A percentile compares a stretch with the other conserved stretches of the same genome.
phyloP scores from a whole-genome alignment of 2,113 vertebrate species.

The Acanthisitta chloris region DNA sequence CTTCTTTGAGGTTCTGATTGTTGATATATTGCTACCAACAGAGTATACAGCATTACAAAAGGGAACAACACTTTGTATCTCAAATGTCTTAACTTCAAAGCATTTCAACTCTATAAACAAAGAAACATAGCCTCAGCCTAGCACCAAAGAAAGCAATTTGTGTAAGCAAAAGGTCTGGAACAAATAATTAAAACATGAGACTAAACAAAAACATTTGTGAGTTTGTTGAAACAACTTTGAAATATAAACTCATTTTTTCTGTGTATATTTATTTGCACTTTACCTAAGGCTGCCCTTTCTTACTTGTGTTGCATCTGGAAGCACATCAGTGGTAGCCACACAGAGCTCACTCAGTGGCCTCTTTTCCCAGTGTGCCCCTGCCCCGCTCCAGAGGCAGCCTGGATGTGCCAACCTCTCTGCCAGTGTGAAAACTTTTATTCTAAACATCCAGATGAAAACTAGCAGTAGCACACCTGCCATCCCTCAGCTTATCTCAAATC shows the following conservation, averaged over 20 bases:
- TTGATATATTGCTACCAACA: not conserved
- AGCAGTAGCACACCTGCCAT: not conserved
- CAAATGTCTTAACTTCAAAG: constrained; percentile 14
- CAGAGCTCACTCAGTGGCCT: not conserved
- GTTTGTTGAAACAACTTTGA: constrained; percentile 25
- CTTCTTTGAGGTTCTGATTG: not conserved
- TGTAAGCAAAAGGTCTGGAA: constrained; percentile 40
- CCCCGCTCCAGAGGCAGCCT: not conserved
- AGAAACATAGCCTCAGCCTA: not conserved
- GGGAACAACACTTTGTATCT: not conserved
- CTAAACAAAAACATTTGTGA: constrained; percentile 50
- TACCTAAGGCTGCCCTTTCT: not conserved
- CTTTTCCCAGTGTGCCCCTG: not conserved
- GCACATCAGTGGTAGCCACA: not conserved
- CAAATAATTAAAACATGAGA: constrained; percentile 50
- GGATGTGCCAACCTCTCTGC: not conserved
- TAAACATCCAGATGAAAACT: not conserved
- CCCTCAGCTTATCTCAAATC: not conserved
- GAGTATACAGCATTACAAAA: not conserved
- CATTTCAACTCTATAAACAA: constrained; percentile 13
- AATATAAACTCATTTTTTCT: not conserved
- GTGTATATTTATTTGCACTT: constrained; percentile 6
- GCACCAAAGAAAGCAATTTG: constrained; percentile 36
- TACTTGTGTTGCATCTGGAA: not conserved
- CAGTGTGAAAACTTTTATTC: fast-evolving